These are phyloP conservation scores for Drosophila pandora DNA, from an alignment of 1,140 invertebrate species.

Conservation along the genomic window DNA sequence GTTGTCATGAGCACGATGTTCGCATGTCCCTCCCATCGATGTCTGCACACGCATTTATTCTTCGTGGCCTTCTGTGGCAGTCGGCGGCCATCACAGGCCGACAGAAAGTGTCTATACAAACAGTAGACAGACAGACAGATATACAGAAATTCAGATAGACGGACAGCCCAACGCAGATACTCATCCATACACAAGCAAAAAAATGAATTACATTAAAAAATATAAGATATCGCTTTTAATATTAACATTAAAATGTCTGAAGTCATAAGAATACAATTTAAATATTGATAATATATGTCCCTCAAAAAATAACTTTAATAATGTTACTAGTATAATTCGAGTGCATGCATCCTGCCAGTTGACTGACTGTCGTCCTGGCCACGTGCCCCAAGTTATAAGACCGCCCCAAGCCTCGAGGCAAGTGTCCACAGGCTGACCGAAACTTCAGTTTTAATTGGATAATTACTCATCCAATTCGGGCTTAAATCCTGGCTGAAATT, in stretches of 20 bases:
- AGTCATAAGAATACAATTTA: not conserved
- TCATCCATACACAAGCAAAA: constrained; percentile 11
- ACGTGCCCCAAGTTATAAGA: constrained; percentile 49
- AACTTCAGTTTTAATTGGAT: constrained; percentile 74
- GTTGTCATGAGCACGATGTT: constrained; percentile 49
- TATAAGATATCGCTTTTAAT: not conserved
- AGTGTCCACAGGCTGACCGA: constrained; percentile 24
- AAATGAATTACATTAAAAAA: not conserved
- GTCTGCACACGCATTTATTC: constrained; percentile 51
- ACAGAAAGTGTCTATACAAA: constrained; percentile 54
- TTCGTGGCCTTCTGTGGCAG: constrained; percentile 34
- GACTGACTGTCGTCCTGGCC: constrained; percentile 49
- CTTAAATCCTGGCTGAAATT: constrained; percentile 62
- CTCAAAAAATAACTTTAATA: no score
- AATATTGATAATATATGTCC: not conserved
- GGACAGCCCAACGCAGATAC: constrained; percentile 10
- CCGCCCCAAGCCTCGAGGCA: constrained; percentile 5
- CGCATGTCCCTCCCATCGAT: constrained; percentile 36
- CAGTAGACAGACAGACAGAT: constrained; percentile 24
- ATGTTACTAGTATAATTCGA: constrained; percentile 2
- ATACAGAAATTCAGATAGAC: constrained; percentile 19
- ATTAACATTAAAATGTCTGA: not conserved
- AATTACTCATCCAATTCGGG: constrained; percentile 71
- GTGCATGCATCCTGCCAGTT: constrained; percentile 25
- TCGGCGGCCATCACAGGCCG: constrained; percentile 43